Conservation (phyloP, 2,888 invertebrate genomes). For the Tuta absoluta region DNA sequence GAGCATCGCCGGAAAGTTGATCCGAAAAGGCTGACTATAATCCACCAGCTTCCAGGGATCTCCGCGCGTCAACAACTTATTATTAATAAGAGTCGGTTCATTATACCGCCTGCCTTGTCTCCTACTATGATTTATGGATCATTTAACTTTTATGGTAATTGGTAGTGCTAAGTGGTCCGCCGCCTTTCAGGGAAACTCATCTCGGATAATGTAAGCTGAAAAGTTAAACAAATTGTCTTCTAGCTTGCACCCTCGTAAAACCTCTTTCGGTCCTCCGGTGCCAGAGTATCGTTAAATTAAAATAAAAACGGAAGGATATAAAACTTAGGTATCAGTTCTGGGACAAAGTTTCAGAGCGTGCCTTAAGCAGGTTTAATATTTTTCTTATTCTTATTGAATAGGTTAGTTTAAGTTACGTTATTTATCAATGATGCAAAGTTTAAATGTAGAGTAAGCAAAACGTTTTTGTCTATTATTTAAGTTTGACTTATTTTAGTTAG, state of each 20-base stretch:
- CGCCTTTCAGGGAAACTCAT: slow-evolving; percentile 68
- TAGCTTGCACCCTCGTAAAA: slow-evolving; percentile 34
- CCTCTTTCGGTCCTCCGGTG: slow-evolving; percentile 30
- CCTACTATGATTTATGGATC: slow-evolving; percentile 70
- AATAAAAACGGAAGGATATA: slow-evolving; percentile 28
- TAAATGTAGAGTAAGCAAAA: background rate
- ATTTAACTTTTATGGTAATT: slow-evolving; percentile 77
- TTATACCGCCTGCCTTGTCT: slow-evolving; percentile 50
- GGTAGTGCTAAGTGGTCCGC: slow-evolving; percentile 70
- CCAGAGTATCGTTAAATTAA: slow-evolving; percentile 34
- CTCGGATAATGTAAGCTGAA: slow-evolving; percentile 68
- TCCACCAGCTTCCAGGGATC: slow-evolving; percentile 25
- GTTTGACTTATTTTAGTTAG: no score
- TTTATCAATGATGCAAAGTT: background rate
- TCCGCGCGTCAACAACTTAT: slow-evolving; percentile 38
- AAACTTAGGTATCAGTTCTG: slow-evolving; percentile 19
- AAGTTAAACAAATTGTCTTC: slow-evolving; percentile 69
- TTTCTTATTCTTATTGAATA: background rate
- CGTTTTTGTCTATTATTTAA: no score
- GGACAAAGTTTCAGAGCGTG: slow-evolving; percentile 11
- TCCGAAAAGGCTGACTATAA: slow-evolving; percentile 36
- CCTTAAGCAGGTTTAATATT: background rate
- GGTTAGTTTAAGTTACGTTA: background rate
- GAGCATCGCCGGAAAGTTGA: slow-evolving; percentile 29
- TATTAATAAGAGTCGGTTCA: slow-evolving; percentile 70